Evolutionary conservation across 2,888 invertebrate species (phyloP).

Genomic region (Amorpha juglandis): DNA sequence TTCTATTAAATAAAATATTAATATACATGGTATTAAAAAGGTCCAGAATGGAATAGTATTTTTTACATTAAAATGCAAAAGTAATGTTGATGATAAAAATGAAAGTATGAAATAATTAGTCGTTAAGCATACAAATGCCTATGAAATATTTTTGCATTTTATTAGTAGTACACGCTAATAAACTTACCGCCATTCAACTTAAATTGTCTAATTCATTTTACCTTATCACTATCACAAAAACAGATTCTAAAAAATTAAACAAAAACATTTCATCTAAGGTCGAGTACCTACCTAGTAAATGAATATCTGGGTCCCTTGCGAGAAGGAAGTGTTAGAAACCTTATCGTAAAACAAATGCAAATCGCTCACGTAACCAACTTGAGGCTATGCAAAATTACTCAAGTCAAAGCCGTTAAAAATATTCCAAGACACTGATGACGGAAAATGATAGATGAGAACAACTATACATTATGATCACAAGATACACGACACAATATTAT

Average conservation of each 20-base stretch:
- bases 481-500: constrained; percentile 9
- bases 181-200: background rate
- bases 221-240: background rate
- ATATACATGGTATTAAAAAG: no score
- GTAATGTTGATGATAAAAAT: no score
- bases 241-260: background rate
- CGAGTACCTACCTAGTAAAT: background rate
- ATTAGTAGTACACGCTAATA: background rate
- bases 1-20: no score
- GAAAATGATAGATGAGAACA: constrained; percentile 6
- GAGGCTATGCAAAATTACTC: background rate
- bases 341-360: constrained; percentile 9
- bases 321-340: constrained; percentile 8
- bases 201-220: background rate
- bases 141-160: background rate
- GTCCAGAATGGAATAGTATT: no score
- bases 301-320: background rate
- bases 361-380: background rate
- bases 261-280: background rate
- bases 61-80: no score
- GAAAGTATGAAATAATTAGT: no score
- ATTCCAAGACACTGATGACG: constrained; percentile 2
- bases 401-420: background rate
- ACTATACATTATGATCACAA: constrained; percentile 9
- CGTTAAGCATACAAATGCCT: no score